Evolutionary conservation across 1,140 invertebrate species (phyloP).

Genomic region (Lutraria rhynchaena): DNA sequence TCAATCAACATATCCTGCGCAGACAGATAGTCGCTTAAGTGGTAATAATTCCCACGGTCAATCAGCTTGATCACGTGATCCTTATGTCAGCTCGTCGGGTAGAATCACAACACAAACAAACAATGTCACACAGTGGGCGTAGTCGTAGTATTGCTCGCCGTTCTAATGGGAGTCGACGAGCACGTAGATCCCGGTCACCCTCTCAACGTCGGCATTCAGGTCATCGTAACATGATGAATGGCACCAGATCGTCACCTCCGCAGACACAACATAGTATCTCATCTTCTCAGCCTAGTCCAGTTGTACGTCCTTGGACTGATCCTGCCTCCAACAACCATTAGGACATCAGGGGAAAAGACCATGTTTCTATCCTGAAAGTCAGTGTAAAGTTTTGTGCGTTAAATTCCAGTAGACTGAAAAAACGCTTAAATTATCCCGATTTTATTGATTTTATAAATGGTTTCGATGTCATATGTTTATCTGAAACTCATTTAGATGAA

Average conservation of each 20-base stretch:
- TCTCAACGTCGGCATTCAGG: too few relatives aligned
- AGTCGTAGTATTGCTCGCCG: neutral
- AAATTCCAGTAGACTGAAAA: constrained; percentile 25
- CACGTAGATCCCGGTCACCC: too few relatives aligned
- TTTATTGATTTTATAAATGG: constrained; percentile 11
- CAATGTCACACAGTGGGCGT: neutral
- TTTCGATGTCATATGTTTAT: constrained; percentile 35
- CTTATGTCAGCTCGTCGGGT: neutral
- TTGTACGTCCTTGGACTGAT: too few relatives aligned
- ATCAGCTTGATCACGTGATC: neutral
- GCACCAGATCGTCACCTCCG: too few relatives aligned
- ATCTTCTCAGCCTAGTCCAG: neutral
- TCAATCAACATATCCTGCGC: too few relatives aligned
- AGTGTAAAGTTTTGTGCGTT: constrained; percentile 12
- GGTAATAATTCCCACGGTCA: too few relatives aligned
- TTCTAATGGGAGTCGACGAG: too few relatives aligned
- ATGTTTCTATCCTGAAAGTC: too few relatives aligned
- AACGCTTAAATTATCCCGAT: constrained; percentile 13
- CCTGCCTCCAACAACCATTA: too few relatives aligned
- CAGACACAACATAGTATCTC: neutral
- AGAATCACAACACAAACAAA: neutral
- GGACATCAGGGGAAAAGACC: constrained; percentile 3
- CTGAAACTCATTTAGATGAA: constrained; percentile 21
- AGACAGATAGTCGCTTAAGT: too few relatives aligned
- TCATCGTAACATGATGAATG: too few relatives aligned